Conservation (phyloP, 2,888 invertebrate species). For the Hirtodrosophila duncani region DNA sequence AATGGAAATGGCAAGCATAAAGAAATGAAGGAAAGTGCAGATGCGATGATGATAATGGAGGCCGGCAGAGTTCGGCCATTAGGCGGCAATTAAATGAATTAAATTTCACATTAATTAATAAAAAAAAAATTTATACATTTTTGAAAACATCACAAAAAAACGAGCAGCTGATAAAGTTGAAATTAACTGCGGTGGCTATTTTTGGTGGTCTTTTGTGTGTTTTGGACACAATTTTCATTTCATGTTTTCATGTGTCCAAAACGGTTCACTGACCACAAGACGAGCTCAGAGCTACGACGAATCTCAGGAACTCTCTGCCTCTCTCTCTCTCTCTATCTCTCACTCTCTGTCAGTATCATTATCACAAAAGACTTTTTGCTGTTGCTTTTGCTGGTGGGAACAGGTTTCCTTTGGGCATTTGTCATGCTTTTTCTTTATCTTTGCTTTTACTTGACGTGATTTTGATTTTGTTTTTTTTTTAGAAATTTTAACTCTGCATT, state of each 20-base stretch:
- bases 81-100: conserved; percentile 59
- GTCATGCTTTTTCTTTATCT: conserved; percentile 54
- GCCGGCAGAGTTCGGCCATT: conserved; percentile 32
- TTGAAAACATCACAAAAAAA: conserved; percentile 11
- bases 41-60: conserved; percentile 2
- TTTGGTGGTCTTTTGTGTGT: conserved; percentile 6
- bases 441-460: conserved; percentile 29
- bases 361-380: conserved; percentile 6
- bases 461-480: conserved; percentile 36
- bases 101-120: conserved; percentile 65
- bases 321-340: conserved; percentile 16
- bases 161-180: conserved; percentile 29
- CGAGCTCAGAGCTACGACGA: conserved; percentile 7
- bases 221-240: conserved; percentile 47
- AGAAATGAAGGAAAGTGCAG: conserved; percentile 4
- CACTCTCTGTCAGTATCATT: conserved; percentile 20
- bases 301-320: no score
- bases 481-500: no score
- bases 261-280: conserved; percentile 56
- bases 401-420: conserved; percentile 56
- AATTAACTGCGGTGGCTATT: conserved; percentile 35
- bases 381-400: conserved; percentile 19
- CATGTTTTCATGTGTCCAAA: conserved; percentile 23
- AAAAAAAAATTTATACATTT: conserved; percentile 34
- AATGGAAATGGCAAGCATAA: conserved; percentile 26